A percentile compares a stretch with the other conserved stretches of the same genome.
These are phyloP conservation scores for Latrodectus geometricus DNA, from an alignment of 1,140 invertebrate species.

Conservation along the genomic window DNA sequence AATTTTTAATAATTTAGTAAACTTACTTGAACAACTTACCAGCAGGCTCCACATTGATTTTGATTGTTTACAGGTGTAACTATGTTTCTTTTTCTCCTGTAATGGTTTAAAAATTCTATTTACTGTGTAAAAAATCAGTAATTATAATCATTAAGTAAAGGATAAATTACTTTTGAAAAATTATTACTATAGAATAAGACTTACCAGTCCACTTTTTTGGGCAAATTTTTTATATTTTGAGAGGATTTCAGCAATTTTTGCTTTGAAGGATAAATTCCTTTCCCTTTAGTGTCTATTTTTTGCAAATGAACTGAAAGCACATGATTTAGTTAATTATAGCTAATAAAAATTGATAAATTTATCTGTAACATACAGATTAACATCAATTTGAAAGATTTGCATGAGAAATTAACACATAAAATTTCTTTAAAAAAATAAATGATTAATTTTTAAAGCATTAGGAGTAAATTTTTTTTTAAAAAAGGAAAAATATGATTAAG, in stretches of 20 bases:
- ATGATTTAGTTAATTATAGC: too few relatives aligned
- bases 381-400: too few relatives aligned
- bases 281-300: slow-evolving; percentile 3
- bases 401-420: too few relatives aligned
- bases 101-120: not conserved
- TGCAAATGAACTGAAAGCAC: slow-evolving; percentile 28
- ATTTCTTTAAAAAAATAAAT: too few relatives aligned
- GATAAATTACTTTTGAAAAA: not conserved
- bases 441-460: too few relatives aligned
- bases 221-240: slow-evolving; percentile 19
- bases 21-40: slow-evolving; percentile 69
- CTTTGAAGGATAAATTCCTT: slow-evolving; percentile 4
- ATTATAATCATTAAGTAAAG: not conserved
- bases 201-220: slow-evolving; percentile 64
- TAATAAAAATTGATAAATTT: not conserved
- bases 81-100: slow-evolving; percentile 77
- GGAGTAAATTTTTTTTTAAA: too few relatives aligned
- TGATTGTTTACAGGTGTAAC: slow-evolving; percentile 80
- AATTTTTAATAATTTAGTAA: too few relatives aligned
- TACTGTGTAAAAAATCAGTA: not conserved
- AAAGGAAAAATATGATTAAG: too few relatives aligned
- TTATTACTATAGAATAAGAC: slow-evolving; percentile 15
- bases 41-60: slow-evolving; percentile 85
- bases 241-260: not conserved
- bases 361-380: too few relatives aligned